Base-by-base conservation (phyloP, 2,888 invertebrate genomes). In the Celastrina argiolus region DNA sequence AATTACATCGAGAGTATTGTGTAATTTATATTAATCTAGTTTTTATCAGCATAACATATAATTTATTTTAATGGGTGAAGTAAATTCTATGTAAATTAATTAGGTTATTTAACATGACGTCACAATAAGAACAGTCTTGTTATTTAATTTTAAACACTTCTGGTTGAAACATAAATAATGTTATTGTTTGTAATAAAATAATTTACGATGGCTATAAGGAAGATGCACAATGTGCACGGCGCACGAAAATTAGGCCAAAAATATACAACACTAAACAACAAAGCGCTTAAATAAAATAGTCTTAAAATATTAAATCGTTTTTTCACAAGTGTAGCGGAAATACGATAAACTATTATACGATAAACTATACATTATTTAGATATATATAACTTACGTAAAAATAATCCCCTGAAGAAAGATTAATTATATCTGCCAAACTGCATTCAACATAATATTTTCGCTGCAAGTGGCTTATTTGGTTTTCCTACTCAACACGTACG, bases 151-250 rank as follows among this genome's bases (percentile, higher is more conserved):
- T 22, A 45, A 51, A 51, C 12, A 14, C 26, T 51, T 51, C 51
- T 14, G 51, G 22, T 51, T 51, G 14, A 12, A 22, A 51, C 26
- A 26, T 26, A 51, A 26, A 51, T 51, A 22, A 51, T 51, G 26
- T 51, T 26, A 51, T 51, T 59, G 59, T 59, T 31, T 18, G 61
- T 39, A 22, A 61, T 61, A 39, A 61, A 61, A 39, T 12, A 12
- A 14, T 61, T 61, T 39, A 61, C 59, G 59, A 59, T 34, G 16
- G n/a, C 59, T 34, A 61, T 39, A 22, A 36, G 61, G 61, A 61
- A 61, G 61, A 61, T 61, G 36, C 61, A 39, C 22, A 6, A 59
- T 22, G 61, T 39, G 18, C 39, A 61, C 34, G 34, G 34, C 36
- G 61, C 61, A 61, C 61, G 12, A 61, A 61, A 39, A 18, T 58